Conservation (phyloP, 2,797 vertebrate genomes). For the Artibeus jamaicensis region DNA sequence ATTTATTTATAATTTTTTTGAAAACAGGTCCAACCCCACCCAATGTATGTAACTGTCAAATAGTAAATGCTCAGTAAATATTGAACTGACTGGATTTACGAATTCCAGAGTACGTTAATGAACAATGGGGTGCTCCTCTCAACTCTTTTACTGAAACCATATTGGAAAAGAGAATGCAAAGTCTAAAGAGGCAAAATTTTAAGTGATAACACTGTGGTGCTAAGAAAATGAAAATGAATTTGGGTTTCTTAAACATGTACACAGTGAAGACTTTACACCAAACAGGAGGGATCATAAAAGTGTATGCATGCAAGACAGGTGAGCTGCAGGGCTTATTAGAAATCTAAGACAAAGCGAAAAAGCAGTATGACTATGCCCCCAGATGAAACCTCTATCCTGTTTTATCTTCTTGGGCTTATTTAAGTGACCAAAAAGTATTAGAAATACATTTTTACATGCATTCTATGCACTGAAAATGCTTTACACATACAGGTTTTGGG, state of each 20-base stretch:
- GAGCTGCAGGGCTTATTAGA: background rate
- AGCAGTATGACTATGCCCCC: background rate
- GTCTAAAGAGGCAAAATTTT: background rate
- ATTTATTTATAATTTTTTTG: background rate
- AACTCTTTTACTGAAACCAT: background rate
- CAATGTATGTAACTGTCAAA: background rate
- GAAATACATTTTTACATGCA: background rate
- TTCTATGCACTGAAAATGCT: background rate
- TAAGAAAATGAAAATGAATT: background rate
- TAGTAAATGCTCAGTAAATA: background rate
- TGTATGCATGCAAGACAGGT: background rate
- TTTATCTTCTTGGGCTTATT: background rate
- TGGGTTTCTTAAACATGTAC: background rate
- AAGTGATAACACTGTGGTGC: background rate
- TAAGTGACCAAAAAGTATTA: background rate
- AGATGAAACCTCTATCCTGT: background rate
- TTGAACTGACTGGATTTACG: background rate
- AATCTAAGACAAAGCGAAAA: background rate
- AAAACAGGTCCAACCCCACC: background rate
- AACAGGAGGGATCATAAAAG: background rate
- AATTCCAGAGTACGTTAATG: background rate
- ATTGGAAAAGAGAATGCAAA: background rate
- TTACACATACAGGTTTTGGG: background rate
- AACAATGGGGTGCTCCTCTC: background rate
- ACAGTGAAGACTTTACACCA: background rate